Evolutionary conservation across 2,797 vertebrate species (phyloP), one percentile per base, ranked within the genome.

Genomic region (Hipposideros larvatus): DNA sequence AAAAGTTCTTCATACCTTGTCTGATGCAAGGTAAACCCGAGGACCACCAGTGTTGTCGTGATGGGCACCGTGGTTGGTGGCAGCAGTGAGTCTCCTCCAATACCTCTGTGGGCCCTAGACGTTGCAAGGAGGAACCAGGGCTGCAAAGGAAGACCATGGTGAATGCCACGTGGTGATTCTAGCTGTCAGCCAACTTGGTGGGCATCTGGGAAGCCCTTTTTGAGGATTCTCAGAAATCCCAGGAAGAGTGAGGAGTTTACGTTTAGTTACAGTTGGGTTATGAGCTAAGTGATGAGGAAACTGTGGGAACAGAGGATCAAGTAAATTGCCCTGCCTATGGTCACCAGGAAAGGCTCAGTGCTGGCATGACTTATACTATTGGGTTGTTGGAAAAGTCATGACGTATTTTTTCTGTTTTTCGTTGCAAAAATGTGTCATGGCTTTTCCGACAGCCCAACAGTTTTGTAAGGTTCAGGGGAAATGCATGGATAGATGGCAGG

Each of bases 21-120:
- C 41, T 16, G 10, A 43, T 34, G 14, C 22, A 41, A 61, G 26
- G 63, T 57, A 4, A 87, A 41, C 14, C 4, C 7, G 1, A 24
- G 68, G 37, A 82, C 37, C 48, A 18, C 11, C 24, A n/a, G 14
- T 53, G 46, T 19, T 7, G 5, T 41, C 57, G 5, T 13, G 1
- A 26, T 4, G 46, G 24, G 4, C 16, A 10, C 41, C 34, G 22
- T 43, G 13, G 0, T 1, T 4, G 4, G 6, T 31, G 21, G 18
- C 21, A 5, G 16, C 1, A 18, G 14, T 1, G 10, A 63, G 46
- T 2, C 7, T 70, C 59, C 28, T 21, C 11, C 14, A n/a, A 15
- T 14, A 3, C 14, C 22, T 75, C 11, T 11, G 14, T 55, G 31
- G 59, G 37, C 28, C 31, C 53, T 53, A 34, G 3, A 37, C 68